phyloP scores from a whole-genome alignment of 2,888 invertebrate genomes.

The Chrysolina oricalcia region DNA sequence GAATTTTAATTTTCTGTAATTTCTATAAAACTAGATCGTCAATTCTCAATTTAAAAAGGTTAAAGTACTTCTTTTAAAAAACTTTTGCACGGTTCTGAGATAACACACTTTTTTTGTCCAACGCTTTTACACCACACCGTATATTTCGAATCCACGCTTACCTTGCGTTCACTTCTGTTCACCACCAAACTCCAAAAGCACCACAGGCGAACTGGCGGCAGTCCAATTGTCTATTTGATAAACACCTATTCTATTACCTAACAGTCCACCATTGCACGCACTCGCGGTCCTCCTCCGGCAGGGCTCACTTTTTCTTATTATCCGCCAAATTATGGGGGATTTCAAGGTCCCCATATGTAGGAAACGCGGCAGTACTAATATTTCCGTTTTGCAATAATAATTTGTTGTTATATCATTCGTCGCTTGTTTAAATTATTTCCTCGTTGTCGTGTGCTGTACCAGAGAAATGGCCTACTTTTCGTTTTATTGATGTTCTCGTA shows the following conservation, averaged over 20 bases:
- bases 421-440: slow-evolving; percentile 53
- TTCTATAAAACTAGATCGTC: too few species aligned
- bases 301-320: background rate
- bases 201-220: background rate
- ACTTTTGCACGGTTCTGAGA: too few species aligned
- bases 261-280: background rate
- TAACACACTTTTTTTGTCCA: too few species aligned
- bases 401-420: slow-evolving; percentile 50
- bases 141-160: background rate
- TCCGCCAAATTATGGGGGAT: background rate
- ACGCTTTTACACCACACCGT: background rate
- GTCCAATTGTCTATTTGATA: background rate
- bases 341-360: background rate
- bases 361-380: slow-evolving; percentile 2
- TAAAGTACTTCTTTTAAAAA: too few species aligned
- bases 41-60: too few species aligned
- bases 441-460: slow-evolving; percentile 34
- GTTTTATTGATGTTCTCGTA: slow-evolving; percentile 35
- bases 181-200: slow-evolving; percentile 6
- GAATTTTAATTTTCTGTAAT: too few species aligned
- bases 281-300: background rate
- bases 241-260: background rate
- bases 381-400: slow-evolving; percentile 47
- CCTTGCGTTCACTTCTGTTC: background rate
- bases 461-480: slow-evolving; percentile 48